Evolutionary conservation across 2,888 invertebrate species (phyloP).

Genomic region (Oligia fasciuncula): DNA sequence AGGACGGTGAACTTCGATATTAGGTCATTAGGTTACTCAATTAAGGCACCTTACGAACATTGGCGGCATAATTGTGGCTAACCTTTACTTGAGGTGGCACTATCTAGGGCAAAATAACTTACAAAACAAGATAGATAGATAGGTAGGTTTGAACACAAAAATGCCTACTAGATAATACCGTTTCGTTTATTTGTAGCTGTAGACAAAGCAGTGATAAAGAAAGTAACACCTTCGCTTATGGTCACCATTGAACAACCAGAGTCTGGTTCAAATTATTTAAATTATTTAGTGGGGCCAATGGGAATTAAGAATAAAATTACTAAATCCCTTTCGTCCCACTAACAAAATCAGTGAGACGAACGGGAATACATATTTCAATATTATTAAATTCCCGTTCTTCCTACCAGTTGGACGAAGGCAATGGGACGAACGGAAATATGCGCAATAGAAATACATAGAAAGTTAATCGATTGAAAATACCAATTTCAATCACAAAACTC

Average conservation of each 20-base stretch:
- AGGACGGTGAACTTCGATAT: constrained; percentile 22
- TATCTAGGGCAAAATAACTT: constrained; percentile 1
- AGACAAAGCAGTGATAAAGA: neutral
- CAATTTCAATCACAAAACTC: neutral
- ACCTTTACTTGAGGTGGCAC: constrained; percentile 8
- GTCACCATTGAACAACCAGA: too few relatives aligned
- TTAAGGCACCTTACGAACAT: constrained; percentile 37
- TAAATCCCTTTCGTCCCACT: too few relatives aligned
- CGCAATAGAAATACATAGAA: neutral
- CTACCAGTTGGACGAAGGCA: neutral
- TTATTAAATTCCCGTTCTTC: neutral
- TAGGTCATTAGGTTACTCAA: constrained; percentile 38
- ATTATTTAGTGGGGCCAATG: too few relatives aligned
- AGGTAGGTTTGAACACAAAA: neutral
- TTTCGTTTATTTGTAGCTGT: neutral
- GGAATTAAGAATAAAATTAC: too few relatives aligned
- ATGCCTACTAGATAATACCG: neutral
- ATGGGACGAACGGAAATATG: neutral
- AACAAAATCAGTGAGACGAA: too few relatives aligned
- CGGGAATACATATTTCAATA: neutral
- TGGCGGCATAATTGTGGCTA: constrained; percentile 26
- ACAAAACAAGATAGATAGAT: neutral
- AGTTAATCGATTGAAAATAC: neutral
- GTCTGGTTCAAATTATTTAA: too few relatives aligned
- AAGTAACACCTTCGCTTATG: neutral